These are phyloP conservation scores for Cuculus canorus DNA, from an alignment of 2,797 vertebrate genomes.

Conservation along the genomic window DNA sequence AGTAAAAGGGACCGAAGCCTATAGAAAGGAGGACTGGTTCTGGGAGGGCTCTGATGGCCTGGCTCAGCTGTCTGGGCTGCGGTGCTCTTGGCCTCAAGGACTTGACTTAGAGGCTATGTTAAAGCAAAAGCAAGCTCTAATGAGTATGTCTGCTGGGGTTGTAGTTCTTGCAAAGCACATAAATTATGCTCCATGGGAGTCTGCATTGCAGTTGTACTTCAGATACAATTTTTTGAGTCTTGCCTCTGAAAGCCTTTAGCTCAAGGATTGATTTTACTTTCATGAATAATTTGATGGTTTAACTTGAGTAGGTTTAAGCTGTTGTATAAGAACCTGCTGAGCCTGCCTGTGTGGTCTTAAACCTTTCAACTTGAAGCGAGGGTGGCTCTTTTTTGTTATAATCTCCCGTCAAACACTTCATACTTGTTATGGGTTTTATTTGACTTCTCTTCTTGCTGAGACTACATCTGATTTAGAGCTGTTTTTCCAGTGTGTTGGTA, in stretches of 20 bases:
- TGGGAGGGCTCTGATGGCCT: rapidly evolving
- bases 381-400: neutral
- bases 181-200: neutral
- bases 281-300: slow-evolving; percentile 39
- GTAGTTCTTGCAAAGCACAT: neutral
- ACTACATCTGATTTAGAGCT: neutral
- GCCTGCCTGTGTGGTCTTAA: neutral
- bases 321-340: neutral
- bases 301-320: neutral
- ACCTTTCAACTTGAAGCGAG: neutral
- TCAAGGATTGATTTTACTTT: slow-evolving; percentile 9
- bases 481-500: neutral
- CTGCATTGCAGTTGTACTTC: neutral
- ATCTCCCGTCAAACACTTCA: neutral
- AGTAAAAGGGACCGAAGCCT: neutral
- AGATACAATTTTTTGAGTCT: neutral
- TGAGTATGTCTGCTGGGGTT: neutral
- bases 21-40: neutral
- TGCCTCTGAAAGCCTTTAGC: slow-evolving; percentile 1
- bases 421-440: neutral
- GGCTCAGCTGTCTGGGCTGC: neutral
- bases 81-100: neutral
- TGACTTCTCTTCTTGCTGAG: neutral
- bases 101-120: neutral
- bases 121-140: neutral